A percentile compares a stretch with the other conserved stretches of the same genome.
phyloP scores from a whole-genome alignment of 2,797 vertebrate genomes.

The Lacerta agilis region DNA sequence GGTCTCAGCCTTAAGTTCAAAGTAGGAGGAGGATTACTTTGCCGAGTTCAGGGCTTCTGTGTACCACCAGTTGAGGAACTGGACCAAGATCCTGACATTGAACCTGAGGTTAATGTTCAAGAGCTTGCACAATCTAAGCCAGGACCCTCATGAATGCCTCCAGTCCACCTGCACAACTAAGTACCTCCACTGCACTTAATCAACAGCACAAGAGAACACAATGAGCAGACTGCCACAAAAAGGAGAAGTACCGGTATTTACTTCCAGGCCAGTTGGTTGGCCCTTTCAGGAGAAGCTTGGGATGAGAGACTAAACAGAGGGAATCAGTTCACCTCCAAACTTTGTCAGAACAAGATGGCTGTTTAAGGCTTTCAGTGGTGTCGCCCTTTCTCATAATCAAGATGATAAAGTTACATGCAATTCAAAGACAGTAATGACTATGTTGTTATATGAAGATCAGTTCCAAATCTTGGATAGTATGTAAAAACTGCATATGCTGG shows the following conservation, averaged over 20 bases:
- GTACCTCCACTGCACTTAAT: too few relatives aligned
- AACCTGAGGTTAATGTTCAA: not conserved
- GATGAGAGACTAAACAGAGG: not conserved
- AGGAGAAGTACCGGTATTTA: not conserved
- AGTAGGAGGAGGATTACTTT: too few relatives aligned
- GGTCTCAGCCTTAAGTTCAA: not conserved
- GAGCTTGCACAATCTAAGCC: not conserved
- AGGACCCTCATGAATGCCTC: not conserved
- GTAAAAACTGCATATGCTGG: not conserved
- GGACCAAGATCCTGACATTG: not conserved
- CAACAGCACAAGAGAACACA: too few relatives aligned
- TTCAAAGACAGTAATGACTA: not conserved
- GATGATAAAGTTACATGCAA: not conserved
- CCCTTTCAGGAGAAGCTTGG: not conserved
- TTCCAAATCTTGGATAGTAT: not conserved
- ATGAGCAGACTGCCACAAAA: not conserved
- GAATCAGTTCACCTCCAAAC: not conserved
- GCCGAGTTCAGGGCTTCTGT: too few relatives aligned
- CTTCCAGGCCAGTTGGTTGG: not conserved
- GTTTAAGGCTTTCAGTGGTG: not conserved
- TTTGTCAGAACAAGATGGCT: too few relatives aligned
- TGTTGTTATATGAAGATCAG: not conserved
- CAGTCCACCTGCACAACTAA: too few relatives aligned
- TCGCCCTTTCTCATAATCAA: not conserved
- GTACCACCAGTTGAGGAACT: not conserved